A percentile compares a stretch with the other conserved stretches of the same genome.
These are phyloP conservation scores for Cenopis cana DNA, from an alignment of 2,888 invertebrate genomes.

Conservation along the genomic window DNA sequence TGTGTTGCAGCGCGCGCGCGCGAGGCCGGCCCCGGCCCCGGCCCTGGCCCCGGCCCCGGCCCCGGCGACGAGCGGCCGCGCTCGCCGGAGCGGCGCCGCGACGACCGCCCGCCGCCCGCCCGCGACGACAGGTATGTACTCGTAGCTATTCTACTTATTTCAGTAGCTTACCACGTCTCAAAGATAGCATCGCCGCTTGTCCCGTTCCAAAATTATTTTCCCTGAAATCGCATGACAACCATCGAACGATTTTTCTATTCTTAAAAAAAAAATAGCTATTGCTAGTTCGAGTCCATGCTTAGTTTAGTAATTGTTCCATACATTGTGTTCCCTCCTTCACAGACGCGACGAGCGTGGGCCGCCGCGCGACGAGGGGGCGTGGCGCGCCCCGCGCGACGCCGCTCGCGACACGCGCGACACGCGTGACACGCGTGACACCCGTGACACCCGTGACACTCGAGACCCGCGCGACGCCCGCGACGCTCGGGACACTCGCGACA, in stretches of 20 bases:
- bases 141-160: too few relatives aligned
- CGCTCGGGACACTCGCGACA: constrained; percentile 5
- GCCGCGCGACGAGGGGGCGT: constrained; percentile 62
- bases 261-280: too few relatives aligned
- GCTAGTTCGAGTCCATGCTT: too few relatives aligned
- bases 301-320: too few relatives aligned
- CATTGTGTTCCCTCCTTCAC: not conserved
- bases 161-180: too few relatives aligned
- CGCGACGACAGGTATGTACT: constrained; percentile 52
- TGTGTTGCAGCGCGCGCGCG: constrained; percentile 29
- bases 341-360: constrained; percentile 50
- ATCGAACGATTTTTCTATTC: too few relatives aligned
- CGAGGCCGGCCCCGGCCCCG: not conserved
- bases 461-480: constrained; percentile 27
- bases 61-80: constrained; percentile 30
- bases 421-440: constrained; percentile 59
- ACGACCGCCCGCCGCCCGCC: constrained; percentile 56
- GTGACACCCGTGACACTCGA: constrained; percentile 50
- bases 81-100: constrained; percentile 48
- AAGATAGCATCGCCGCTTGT: too few relatives aligned
- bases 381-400: constrained; percentile 59
- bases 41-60: not conserved
- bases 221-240: too few relatives aligned
- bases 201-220: too few relatives aligned
- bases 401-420: constrained; percentile 55